phyloP scores from a whole-genome alignment of 2,113 vertebrate genomes.

The Blennius ocellaris region DNA sequence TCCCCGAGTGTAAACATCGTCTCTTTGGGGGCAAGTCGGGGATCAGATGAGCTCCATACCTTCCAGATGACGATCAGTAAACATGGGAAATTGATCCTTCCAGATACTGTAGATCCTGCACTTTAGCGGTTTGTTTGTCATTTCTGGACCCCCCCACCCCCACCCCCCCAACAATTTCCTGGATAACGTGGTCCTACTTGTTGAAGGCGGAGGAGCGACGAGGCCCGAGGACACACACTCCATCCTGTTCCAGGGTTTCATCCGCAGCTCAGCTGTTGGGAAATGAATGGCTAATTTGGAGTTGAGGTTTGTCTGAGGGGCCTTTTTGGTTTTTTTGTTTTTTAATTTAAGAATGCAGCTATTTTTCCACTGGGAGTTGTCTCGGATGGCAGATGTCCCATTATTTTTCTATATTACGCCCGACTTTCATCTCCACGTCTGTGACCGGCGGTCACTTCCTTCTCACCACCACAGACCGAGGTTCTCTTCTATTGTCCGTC shows the following conservation, averaged over 20 bases:
- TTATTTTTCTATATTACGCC: conserved; percentile 66
- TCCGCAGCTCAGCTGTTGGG: conserved; percentile 12
- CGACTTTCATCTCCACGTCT: conserved; percentile 66
- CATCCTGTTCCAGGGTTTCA: neutral
- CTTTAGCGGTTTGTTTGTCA: conserved; percentile 17
- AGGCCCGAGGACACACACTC: conserved; percentile 19
- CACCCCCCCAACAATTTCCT: conserved; percentile 66
- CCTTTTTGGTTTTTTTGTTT: no score
- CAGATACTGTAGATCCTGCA: conserved; percentile 16
- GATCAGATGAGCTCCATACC: conserved; percentile 8
- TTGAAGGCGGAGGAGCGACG: neutral
- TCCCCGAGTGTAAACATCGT: neutral
- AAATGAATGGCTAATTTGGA: conserved; percentile 49
- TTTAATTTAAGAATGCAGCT: conserved; percentile 34
- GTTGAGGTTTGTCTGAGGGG: conserved; percentile 26
- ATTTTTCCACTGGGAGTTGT: conserved; percentile 43
- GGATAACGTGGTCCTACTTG: neutral
- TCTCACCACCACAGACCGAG: conserved; percentile 30
- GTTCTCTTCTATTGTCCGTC: no score
- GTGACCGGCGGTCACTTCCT: conserved; percentile 65
- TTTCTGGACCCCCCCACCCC: neutral
- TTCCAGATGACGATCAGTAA: conserved; percentile 40
- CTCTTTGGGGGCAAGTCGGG: neutral
- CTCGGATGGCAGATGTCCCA: conserved; percentile 47
- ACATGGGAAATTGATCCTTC: conserved; percentile 32